Evolutionary conservation across 2,113 vertebrate species (phyloP).

Genomic region (Equus quagga): DNA sequence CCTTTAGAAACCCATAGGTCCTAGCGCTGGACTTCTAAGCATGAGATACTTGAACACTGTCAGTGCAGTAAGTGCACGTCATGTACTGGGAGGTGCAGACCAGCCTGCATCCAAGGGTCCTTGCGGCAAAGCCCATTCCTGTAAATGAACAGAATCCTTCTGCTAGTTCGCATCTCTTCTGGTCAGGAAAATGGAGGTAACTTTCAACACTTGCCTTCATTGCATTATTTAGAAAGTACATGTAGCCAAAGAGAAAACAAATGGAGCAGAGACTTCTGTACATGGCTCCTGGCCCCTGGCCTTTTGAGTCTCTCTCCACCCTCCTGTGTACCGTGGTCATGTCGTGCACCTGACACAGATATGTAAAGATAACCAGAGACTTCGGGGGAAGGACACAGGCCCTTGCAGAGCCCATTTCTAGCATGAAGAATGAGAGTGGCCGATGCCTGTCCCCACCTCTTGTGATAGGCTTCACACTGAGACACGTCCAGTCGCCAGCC

Average conservation of each 20-base stretch:
- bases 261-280: background rate
- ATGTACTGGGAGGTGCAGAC: background rate
- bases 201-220: conserved; percentile 66
- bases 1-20: background rate
- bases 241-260: background rate
- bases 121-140: background rate
- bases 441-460: background rate
- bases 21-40: background rate
- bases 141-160: background rate
- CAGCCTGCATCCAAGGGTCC: background rate
- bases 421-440: background rate
- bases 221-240: conserved; percentile 41
- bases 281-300: background rate
- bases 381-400: background rate
- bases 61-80: background rate
- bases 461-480: background rate
- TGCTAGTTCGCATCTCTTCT: background rate
- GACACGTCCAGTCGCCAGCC: background rate
- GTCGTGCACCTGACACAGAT: background rate
- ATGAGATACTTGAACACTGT: background rate
- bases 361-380: background rate
- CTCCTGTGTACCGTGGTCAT: background rate
- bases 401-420: background rate
- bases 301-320: background rate
- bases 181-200: conserved; percentile 51